These are phyloP conservation scores for Epistrophe grossulariae DNA, from an alignment of 2,888 invertebrate genomes.

Conservation along the genomic window DNA sequence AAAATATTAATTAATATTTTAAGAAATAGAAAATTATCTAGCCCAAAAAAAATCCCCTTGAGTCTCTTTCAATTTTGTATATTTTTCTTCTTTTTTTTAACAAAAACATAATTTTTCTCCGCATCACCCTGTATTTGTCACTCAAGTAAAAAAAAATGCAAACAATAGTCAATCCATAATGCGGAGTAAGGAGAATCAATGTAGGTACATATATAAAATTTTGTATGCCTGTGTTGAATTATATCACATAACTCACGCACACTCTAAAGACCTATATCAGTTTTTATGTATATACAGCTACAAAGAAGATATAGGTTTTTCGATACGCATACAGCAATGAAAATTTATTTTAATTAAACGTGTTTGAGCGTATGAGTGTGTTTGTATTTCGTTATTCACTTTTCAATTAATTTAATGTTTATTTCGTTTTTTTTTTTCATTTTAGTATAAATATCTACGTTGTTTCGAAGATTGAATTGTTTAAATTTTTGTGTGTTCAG, in stretches of 20 bases:
- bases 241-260: neutral
- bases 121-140: constrained; percentile 56
- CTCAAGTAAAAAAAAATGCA: constrained; percentile 57
- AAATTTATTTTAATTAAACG: constrained; percentile 4
- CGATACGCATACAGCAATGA: neutral
- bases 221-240: constrained; percentile 9
- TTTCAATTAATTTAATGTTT: constrained; percentile 10
- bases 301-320: neutral
- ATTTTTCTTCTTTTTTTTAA: no score
- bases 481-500: neutral
- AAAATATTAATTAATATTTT: no score
- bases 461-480: neutral
- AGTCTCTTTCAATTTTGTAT: no score
- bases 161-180: constrained; percentile 13
- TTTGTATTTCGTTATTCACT: constrained; percentile 1
- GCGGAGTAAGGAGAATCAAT: neutral
- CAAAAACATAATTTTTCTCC: neutral
- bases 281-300: no score
- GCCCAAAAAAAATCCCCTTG: no score
- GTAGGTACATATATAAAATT: constrained; percentile 8
- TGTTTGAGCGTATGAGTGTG: neutral
- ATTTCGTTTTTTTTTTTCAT: neutral
- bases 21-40: no score
- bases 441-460: neutral
- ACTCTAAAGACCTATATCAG: neutral